Percentiles rank a stretch among this genome's conserved stretches.
These are phyloP conservation scores for Cataglyphis hispanica DNA, from an alignment of 1,140 invertebrate species.

Conservation along the genomic window DNA sequence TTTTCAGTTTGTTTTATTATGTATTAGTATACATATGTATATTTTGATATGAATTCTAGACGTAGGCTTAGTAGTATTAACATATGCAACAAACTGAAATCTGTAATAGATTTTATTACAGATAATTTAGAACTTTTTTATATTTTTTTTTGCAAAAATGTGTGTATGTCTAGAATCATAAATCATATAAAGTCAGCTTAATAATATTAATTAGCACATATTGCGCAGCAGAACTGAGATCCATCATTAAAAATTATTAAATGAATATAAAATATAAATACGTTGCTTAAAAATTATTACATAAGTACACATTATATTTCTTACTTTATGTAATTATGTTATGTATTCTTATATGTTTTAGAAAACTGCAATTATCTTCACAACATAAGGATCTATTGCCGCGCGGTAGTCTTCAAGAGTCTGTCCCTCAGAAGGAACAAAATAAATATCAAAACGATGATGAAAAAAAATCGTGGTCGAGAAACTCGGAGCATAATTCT, in stretches of 20 bases:
- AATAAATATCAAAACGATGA: background rate
- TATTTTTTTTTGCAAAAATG: too few species aligned
- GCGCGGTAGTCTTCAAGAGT: background rate
- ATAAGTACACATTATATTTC: background rate
- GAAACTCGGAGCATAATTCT: background rate
- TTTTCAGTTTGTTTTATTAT: too few species aligned
- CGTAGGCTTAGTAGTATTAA: too few species aligned
- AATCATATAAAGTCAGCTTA: too few species aligned
- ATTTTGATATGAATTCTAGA: too few species aligned
- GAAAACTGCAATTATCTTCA: background rate
- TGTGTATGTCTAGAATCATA: too few species aligned
- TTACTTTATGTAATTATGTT: background rate
- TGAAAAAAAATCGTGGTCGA: too few species aligned
- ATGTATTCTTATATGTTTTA: background rate
- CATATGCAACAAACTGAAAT: too few species aligned
- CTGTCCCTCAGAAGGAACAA: background rate
- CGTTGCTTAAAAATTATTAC: background rate
- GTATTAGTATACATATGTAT: too few species aligned
- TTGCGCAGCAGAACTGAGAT: background rate
- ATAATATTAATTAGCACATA: background rate
- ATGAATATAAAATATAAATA: too few species aligned
- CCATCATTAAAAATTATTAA: background rate
- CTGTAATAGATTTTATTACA: too few species aligned
- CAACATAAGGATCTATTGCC: background rate
- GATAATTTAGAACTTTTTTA: too few species aligned